Conservation (phyloP, 2,888 invertebrate species). For the Metopia argyrocephala region DNA sequence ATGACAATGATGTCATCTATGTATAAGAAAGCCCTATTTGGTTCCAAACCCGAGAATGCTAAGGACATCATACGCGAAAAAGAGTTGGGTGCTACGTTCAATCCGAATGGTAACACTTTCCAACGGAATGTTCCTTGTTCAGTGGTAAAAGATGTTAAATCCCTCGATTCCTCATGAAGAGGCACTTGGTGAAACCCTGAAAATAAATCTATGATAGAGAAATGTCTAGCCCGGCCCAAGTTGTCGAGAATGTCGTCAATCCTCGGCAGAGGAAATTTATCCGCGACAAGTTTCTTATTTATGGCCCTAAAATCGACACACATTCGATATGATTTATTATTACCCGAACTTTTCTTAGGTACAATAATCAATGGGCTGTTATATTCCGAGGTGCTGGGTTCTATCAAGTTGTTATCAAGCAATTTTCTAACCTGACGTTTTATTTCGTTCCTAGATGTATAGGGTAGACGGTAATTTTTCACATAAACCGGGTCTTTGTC, state of each 20-base stretch:
- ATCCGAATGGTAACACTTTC: conserved; percentile 65
- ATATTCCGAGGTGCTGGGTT: conserved; percentile 18
- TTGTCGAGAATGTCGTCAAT: conserved; percentile 7
- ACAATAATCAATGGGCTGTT: conserved; percentile 28
- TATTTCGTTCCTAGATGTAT: conserved; percentile 9
- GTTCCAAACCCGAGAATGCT: conserved; percentile 63
- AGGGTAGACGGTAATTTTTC: conserved; percentile 23
- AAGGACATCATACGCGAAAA: conserved; percentile 67
- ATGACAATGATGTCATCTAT: conserved; percentile 66
- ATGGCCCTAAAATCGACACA: conserved; percentile 20
- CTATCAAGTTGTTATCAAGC: conserved; percentile 23
- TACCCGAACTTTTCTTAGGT: not conserved
- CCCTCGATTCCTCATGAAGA: not conserved
- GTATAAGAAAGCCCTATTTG: conserved; percentile 57
- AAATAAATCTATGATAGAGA: not conserved
- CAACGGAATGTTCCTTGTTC: not conserved
- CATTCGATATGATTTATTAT: conserved; percentile 12
- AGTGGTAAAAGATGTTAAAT: conserved; percentile 9
- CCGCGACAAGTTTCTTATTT: conserved; percentile 3
- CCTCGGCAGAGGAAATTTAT: not conserved
- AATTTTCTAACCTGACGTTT: conserved; percentile 1
- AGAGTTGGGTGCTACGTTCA: conserved; percentile 61
- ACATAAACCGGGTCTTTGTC: conserved; percentile 12
- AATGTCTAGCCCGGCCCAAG: not conserved
- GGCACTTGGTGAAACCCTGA: conserved; percentile 14